Base-by-base conservation (phyloP, 1,140 invertebrate species). In the Saccostrea glomerata region DNA sequence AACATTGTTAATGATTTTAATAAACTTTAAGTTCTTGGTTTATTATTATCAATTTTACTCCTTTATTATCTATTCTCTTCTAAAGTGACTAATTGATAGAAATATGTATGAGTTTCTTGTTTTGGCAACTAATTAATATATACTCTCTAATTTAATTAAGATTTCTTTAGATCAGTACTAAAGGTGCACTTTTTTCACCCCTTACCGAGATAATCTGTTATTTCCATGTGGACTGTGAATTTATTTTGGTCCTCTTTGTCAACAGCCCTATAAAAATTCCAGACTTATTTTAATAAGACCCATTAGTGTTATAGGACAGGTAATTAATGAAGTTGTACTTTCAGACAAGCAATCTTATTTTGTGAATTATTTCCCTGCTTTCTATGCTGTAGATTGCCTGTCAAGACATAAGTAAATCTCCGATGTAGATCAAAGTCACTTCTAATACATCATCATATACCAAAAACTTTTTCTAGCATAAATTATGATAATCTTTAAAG, bases 221-320 rank as follows among this genome's bases (percentile, higher is more conserved):
- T 73, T 60, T 92, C 92, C 70, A 97, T 96, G 56, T 97, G 95
- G 15, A 96, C 95, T 77, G 95, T 95, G 23, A 96, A 95, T 77
- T 94, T 93, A 88, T 93, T 90, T 23, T 91, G 88, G 82, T 93
- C 92, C 17, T 89, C 83, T 58, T 87, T 88, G 7, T 85, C 55
- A 2, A 94, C 90, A 66, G 91, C 93, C 94, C 93, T 93, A 36
- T 36, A 56, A 15, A 91, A 91, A 89, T 25, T 66, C 70, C 40
- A 15, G n/a, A 70, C 23, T 47, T 0, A 47, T 23, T 66, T 66
- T 47, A 47, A 25, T 73, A 66, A 17, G 70, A 30, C 17, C 9
- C 13, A 66, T 36, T 40, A 30, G 23, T 56, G 30, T 47, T 47
- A 15, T 23, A 15, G 40, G 30, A 63, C 58, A 63, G 6, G 58